phyloP scores from a whole-genome alignment of 23 tunicate genomes.

The Diplosoma virens region DNA sequence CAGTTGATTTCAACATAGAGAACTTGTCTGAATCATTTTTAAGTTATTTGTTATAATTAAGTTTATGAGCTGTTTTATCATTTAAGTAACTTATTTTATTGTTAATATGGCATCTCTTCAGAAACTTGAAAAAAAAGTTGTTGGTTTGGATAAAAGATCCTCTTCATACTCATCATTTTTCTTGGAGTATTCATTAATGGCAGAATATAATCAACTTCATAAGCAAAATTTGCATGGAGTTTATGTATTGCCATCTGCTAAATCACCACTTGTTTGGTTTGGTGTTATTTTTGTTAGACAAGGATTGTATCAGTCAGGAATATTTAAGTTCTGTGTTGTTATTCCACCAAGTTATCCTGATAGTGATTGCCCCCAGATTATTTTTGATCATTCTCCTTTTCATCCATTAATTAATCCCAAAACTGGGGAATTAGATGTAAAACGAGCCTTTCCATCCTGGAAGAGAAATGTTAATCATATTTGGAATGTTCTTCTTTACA shows the following conservation, averaged over 20 bases:
- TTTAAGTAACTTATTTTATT: background rate
- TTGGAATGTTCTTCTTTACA: constrained; percentile 78
- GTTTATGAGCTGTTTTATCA: too few species aligned
- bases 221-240: constrained; percentile 85
- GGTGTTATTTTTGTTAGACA: constrained; percentile 88
- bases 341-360: constrained; percentile 90
- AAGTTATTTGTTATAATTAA: too few species aligned
- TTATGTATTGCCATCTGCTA: constrained; percentile 88
- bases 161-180: constrained; percentile 79
- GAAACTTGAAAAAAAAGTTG: background rate
- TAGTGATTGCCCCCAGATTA: constrained; percentile 79
- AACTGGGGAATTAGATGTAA: constrained; percentile 73
- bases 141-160: constrained; percentile 3
- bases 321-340: constrained; percentile 89
- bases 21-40: too few species aligned
- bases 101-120: background rate
- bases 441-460: constrained; percentile 86
- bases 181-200: constrained; percentile 90
- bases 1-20: too few species aligned
- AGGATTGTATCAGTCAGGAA: constrained; percentile 82
- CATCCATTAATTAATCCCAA: constrained; percentile 82
- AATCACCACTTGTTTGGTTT: constrained; percentile 91
- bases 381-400: constrained; percentile 83
- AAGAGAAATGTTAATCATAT: constrained; percentile 82
- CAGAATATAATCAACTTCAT: constrained; percentile 70